These are phyloP conservation scores for Rattus rattus DNA, from an alignment of 2,113 vertebrate species.

Conservation along the genomic window DNA sequence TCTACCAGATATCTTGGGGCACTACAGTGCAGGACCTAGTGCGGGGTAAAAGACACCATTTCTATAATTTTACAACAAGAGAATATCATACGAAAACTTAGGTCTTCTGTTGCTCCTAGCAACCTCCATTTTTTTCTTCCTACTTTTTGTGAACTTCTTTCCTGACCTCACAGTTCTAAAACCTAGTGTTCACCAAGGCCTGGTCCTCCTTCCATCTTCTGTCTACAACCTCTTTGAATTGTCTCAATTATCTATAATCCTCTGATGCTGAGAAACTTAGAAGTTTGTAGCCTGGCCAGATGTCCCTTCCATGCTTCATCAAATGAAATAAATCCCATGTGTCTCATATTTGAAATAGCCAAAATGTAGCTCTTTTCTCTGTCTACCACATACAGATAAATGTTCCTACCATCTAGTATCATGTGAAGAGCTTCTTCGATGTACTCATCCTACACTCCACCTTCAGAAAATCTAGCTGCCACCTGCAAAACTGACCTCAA, in stretches of 20 bases:
- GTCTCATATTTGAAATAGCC: not conserved
- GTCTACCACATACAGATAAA: not conserved
- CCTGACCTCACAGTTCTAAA: not conserved
- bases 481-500: not conserved
- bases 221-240: not conserved
- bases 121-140: not conserved
- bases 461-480: not conserved
- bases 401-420: not conserved
- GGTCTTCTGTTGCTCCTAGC: too few relatives aligned
- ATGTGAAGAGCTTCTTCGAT: not conserved
- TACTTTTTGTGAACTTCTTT: not conserved
- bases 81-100: not conserved
- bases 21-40: too few relatives aligned
- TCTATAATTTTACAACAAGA: not conserved
- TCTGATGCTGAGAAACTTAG: not conserved
- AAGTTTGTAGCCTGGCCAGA: not conserved
- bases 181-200: not conserved
- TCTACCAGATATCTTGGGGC: too few relatives aligned
- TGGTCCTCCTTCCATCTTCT: not conserved
- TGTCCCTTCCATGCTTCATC: not conserved
- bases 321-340: not conserved
- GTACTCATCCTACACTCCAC: not conserved
- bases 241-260: not conserved
- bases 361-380: not conserved
- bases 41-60: too few relatives aligned